Conservation (phyloP, 2,797 vertebrate species). For the Arremon brunneinucha region DNA sequence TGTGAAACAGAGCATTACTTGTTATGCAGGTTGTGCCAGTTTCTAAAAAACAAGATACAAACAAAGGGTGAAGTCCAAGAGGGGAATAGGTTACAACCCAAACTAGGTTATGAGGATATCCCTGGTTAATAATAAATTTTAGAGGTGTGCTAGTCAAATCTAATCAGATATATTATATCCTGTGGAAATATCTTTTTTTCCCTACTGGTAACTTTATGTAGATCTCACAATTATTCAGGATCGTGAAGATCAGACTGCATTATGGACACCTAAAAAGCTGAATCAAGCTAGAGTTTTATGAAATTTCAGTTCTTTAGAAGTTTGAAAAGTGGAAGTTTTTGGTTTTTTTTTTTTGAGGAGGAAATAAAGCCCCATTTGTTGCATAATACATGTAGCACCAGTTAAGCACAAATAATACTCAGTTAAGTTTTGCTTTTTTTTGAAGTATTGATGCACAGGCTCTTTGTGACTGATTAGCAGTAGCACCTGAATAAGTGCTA, state of each 20-base stretch:
- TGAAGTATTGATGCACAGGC: not conserved
- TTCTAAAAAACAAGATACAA: conserved; percentile 12
- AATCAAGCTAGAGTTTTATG: not conserved
- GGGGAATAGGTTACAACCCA: not conserved
- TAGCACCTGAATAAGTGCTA: not conserved
- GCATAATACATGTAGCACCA: not conserved
- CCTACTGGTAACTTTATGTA: not conserved
- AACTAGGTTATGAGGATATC: not conserved
- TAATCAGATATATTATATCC: not conserved
- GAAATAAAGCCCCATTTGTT: not conserved
- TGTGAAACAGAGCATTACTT: conserved; percentile 11
- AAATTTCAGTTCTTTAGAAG: not conserved
- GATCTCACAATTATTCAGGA: not conserved
- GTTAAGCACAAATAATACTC: not conserved
- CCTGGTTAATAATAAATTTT: not conserved
- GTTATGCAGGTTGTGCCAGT: not conserved
- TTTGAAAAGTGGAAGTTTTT: not conserved
- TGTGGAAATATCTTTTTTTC: not conserved
- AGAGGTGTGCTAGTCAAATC: not conserved
- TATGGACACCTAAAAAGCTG: not conserved
- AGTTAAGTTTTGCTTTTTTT: not conserved
- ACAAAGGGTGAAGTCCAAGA: conserved; percentile 19
- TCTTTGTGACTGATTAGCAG: not conserved
- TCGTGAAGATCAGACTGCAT: not conserved
- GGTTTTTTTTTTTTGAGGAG: not conserved